Evolutionary conservation across 2,113 vertebrate genomes (phyloP).

Genomic region (Antennarius striatus): DNA sequence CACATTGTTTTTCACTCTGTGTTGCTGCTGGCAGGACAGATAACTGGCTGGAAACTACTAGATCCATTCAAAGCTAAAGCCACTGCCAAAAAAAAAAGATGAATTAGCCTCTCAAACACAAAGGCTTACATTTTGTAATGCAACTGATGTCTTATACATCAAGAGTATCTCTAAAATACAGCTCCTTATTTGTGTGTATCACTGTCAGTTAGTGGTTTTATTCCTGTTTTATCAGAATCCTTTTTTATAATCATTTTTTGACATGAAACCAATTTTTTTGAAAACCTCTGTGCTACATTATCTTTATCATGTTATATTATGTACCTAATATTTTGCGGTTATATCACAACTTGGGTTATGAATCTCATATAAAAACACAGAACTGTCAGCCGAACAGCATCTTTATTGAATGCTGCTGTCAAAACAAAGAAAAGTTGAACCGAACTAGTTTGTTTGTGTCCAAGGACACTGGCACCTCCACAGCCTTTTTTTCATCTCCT

Average conservation of each 20-base stretch:
- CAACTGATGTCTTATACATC: conserved; percentile 32
- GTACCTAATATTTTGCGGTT: background rate
- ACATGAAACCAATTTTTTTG: conserved; percentile 29
- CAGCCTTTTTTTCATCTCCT: too few relatives aligned
- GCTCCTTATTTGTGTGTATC: conserved; percentile 39
- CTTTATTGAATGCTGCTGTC: conserved; percentile 10
- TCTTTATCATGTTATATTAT: conserved; percentile 16
- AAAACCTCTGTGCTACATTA: conserved; percentile 4
- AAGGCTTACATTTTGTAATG: conserved; percentile 34
- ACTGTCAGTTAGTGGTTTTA: conserved; percentile 3
- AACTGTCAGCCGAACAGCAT: conserved; percentile 18
- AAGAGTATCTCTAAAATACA: conserved; percentile 26
- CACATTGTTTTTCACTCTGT: conserved; percentile 26
- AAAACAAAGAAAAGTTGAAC: conserved; percentile 22
- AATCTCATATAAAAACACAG: conserved; percentile 12
- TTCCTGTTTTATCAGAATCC: conserved; percentile 6
- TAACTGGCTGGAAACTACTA: conserved; percentile 44
- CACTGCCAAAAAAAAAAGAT: conserved; percentile 54
- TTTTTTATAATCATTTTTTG: conserved; percentile 32
- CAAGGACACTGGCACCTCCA: background rate
- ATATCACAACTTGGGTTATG: conserved; percentile 10
- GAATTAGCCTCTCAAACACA: conserved; percentile 46
- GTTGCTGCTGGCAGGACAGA: conserved; percentile 38
- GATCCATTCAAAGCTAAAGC: conserved; percentile 38
- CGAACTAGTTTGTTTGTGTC: background rate